phyloP scores from a whole-genome alignment of 2,888 invertebrate species.

The Artemia sp. region DNA sequence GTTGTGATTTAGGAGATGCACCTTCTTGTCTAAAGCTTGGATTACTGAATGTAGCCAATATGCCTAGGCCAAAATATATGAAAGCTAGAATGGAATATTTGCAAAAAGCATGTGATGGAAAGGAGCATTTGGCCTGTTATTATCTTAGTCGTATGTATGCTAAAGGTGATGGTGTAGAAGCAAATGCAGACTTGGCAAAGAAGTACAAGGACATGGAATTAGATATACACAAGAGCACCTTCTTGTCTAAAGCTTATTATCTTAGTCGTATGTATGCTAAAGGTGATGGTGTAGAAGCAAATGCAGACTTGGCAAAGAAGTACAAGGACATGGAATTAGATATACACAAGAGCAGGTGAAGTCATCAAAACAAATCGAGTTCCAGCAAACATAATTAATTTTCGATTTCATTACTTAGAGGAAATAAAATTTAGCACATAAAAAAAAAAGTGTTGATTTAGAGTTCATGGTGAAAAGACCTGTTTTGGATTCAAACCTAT shows the following conservation, averaged over 20 bases:
- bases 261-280: too few species aligned
- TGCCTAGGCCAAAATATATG: constrained; percentile 34
- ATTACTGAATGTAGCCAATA: constrained; percentile 40
- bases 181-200: too few species aligned
- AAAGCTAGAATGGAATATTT: constrained; percentile 33
- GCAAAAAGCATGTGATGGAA: constrained; percentile 37
- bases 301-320: constrained; percentile 48
- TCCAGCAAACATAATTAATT: constrained; percentile 22
- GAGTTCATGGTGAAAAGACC: too few species aligned
- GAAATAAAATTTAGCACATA: too few species aligned
- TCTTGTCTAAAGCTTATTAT: too few species aligned
- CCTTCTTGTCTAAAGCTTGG: constrained; percentile 60
- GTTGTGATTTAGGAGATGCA: constrained; percentile 52
- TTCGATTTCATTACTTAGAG: too few species aligned
- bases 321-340: constrained; percentile 52
- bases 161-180: constrained; percentile 37
- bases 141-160: constrained; percentile 62
- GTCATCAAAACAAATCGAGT: constrained; percentile 24
- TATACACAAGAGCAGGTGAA: constrained; percentile 50
- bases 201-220: too few species aligned
- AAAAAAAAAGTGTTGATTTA: too few species aligned
- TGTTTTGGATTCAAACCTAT: too few species aligned
- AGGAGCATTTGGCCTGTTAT: constrained; percentile 45
- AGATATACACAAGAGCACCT: too few species aligned
- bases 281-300: constrained; percentile 60